phyloP scores from a whole-genome alignment of 1,140 invertebrate species.

The Bilobella aurantiaca region DNA sequence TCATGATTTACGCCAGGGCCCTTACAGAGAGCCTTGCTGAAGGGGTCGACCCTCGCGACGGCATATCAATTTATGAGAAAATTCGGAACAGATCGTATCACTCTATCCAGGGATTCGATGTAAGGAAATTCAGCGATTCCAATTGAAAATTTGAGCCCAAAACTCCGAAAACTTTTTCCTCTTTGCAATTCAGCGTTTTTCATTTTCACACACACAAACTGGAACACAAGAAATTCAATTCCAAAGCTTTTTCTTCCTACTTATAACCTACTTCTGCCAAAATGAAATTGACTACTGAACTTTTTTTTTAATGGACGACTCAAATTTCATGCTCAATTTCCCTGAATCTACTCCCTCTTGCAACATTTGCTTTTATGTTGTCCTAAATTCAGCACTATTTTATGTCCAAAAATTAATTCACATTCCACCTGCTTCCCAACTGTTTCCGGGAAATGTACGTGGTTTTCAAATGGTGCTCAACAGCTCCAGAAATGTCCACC shows the following conservation, averaged over 20 bases:
- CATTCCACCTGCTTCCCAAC: background rate
- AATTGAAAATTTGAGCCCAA: background rate
- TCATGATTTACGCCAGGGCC: constrained; percentile 71
- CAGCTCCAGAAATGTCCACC: background rate
- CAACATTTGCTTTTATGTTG: too few relatives aligned
- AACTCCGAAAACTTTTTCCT: too few relatives aligned
- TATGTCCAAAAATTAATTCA: too few relatives aligned
- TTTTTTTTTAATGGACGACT: too few relatives aligned
- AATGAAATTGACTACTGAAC: background rate
- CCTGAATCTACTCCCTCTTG: too few relatives aligned
- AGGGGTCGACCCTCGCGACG: constrained; percentile 58
- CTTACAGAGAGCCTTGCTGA: constrained; percentile 57
- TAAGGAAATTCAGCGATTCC: constrained; percentile 40
- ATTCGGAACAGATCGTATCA: constrained; percentile 63
- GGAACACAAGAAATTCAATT: background rate
- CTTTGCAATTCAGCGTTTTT: background rate
- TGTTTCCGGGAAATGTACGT: background rate
- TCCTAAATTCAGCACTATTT: too few relatives aligned
- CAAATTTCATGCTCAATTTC: too few relatives aligned
- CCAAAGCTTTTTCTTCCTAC: background rate
- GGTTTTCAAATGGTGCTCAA: too few relatives aligned
- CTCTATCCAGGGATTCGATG: constrained; percentile 63
- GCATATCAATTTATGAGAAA: constrained; percentile 55
- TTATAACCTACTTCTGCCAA: background rate
- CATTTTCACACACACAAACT: background rate